A percentile compares a stretch with the other conserved stretches of the same genome.
Evolutionary conservation across 2,888 invertebrate species (phyloP).

Genomic region (Nycteola revayana): DNA sequence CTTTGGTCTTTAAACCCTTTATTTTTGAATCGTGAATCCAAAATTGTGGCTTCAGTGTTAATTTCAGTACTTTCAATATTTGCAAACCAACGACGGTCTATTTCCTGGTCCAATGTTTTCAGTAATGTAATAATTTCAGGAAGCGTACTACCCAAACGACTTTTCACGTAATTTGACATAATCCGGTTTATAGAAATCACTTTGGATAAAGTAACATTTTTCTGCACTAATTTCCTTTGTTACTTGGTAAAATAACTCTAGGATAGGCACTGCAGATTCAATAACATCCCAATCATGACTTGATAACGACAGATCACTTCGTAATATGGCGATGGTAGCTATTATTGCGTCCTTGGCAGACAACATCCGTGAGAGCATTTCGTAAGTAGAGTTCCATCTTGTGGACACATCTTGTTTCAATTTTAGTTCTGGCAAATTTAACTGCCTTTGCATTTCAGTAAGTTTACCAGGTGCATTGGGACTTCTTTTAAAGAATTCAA

Average conservation of each 20-base stretch:
- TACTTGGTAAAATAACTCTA: slow-evolving; percentile 9
- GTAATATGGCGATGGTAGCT: slow-evolving; percentile 8
- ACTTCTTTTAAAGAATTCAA: slow-evolving; percentile 7
- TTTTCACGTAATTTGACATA: slow-evolving; percentile 3
- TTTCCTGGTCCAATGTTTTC: slow-evolving; percentile 2
- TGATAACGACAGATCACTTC: slow-evolving; percentile 7
- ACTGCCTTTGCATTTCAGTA: slow-evolving; percentile 4
- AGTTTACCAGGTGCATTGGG: slow-evolving; percentile 4
- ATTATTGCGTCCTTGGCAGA: slow-evolving; percentile 11
- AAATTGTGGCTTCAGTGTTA: slow-evolving; percentile 3
- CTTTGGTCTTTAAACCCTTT: slow-evolving; percentile 2
- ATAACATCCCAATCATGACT: slow-evolving; percentile 8
- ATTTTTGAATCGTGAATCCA: slow-evolving; percentile 1
- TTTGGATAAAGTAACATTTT: slow-evolving; percentile 9
- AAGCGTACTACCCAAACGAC: not conserved
- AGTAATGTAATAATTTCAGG: not conserved
- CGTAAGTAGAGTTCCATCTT: slow-evolving; percentile 12
- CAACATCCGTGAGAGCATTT: slow-evolving; percentile 9
- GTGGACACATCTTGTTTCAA: slow-evolving; percentile 6
- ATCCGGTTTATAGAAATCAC: slow-evolving; percentile 6
- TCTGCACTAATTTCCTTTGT: slow-evolving; percentile 7
- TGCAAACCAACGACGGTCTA: not conserved
- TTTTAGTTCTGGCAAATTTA: slow-evolving; percentile 3
- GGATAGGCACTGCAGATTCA: slow-evolving; percentile 8
- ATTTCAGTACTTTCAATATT: not conserved